Percentiles rank a stretch among this genome's conserved stretches.
These are phyloP conservation scores for Pseudoatta argentina DNA, from an alignment of 1,140 invertebrate genomes.

Conservation along the genomic window DNA sequence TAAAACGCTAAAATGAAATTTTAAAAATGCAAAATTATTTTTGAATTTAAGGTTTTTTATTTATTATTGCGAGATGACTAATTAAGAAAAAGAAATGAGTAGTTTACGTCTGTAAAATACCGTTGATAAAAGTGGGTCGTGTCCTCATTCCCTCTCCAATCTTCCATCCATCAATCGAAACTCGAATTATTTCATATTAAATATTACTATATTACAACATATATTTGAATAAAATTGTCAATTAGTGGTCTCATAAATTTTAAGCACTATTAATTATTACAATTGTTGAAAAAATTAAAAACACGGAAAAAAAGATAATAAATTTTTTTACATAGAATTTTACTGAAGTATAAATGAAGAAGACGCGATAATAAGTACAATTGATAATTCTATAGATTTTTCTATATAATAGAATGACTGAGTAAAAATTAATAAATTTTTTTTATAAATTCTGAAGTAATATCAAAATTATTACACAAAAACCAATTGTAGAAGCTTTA, in stretches of 20 bases:
- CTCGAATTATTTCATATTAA: conserved; percentile 26
- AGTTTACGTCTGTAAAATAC: conserved; percentile 54
- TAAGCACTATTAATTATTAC: not conserved
- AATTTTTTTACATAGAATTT: not conserved
- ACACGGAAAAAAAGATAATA: not conserved
- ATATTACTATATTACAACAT: not conserved
- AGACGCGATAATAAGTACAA: not conserved
- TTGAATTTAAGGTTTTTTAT: not conserved
- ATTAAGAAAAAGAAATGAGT: conserved; percentile 56
- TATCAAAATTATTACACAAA: not conserved
- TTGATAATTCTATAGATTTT: not conserved
- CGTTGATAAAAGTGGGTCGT: conserved; percentile 63
- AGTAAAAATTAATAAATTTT: conserved; percentile 5
- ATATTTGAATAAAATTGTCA: not conserved
- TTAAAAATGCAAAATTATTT: not conserved
- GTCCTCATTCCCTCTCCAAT: conserved; percentile 69
- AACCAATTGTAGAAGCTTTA: not conserved
- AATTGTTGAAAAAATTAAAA: not conserved
- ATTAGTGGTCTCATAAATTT: not conserved
- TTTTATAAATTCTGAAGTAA: conserved; percentile 18
- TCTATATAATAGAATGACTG: not conserved
- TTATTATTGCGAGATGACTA: not conserved
- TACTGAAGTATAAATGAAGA: not conserved
- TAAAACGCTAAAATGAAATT: not conserved
- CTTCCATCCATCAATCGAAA: conserved; percentile 67